Evolutionary conservation across 1,140 invertebrate species (phyloP).

Genomic region (Bombus sibiricus): DNA sequence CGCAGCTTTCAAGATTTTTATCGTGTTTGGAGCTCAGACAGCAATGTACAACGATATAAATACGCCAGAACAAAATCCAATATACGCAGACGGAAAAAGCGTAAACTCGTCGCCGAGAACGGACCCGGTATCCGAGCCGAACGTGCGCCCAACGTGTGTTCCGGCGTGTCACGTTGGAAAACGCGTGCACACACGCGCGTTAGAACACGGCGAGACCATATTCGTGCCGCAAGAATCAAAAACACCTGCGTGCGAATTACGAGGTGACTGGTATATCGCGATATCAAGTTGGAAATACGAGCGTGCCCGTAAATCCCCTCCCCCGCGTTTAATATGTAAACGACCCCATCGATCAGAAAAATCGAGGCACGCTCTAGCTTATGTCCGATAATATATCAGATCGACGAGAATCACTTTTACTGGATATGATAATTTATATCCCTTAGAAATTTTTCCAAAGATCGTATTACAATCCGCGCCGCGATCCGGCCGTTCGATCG

Average conservation of each 20-base stretch:
- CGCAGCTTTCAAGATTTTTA: constrained; percentile 8
- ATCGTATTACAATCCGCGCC: not conserved
- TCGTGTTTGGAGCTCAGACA: constrained; percentile 19
- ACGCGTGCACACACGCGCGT: not conserved
- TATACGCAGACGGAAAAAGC: constrained; percentile 30
- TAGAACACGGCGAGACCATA: not conserved
- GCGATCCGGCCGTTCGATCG: too few species aligned
- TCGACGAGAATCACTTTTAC: constrained; percentile 17
- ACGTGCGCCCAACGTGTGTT: not conserved
- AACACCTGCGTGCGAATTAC: constrained; percentile 58
- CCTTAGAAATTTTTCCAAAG: constrained; percentile 7
- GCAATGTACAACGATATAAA: constrained; percentile 36
- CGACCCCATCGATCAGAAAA: constrained; percentile 49
- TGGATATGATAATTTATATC: constrained; percentile 16
- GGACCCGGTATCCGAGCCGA: not conserved
- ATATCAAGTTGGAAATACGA: constrained; percentile 43
- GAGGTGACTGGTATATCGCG: constrained; percentile 51
- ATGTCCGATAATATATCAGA: constrained; percentile 31
- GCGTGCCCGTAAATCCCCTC: constrained; percentile 40
- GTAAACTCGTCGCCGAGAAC: not conserved
- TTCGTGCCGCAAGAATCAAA: constrained; percentile 53
- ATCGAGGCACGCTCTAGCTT: constrained; percentile 25
- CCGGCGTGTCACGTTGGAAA: not conserved
- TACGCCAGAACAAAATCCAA: constrained; percentile 39
- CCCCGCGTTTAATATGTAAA: constrained; percentile 47